phyloP scores from a whole-genome alignment of 2,888 invertebrate species.

The Pasiphila rectangulata region DNA sequence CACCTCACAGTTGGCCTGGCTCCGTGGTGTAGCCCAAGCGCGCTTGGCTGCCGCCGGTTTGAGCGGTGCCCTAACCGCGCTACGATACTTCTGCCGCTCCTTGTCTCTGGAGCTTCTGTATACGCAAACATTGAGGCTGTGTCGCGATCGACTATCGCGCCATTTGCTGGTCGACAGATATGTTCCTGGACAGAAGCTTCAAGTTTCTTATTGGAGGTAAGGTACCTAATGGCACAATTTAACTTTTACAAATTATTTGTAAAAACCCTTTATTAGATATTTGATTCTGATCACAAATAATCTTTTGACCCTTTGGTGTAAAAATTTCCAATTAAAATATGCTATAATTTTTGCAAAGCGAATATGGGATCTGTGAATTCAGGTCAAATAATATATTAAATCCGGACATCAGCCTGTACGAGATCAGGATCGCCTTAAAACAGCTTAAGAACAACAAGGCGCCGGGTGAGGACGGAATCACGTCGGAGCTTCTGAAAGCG shows the following conservation, averaged over 20 bases:
- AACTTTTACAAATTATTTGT: not conserved
- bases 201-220: conserved; percentile 97
- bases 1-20: conserved; percentile 94
- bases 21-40: conserved; percentile 96
- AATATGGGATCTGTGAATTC: too few species aligned
- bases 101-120: conserved; percentile 94
- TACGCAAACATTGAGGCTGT: conserved; percentile 92
- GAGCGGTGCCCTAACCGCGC: conserved; percentile 82
- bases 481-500: too few species aligned
- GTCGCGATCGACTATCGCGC: conserved; percentile 92
- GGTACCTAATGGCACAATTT: not conserved
- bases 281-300: too few species aligned
- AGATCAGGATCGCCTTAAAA: too few species aligned
- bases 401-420: too few species aligned
- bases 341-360: too few species aligned
- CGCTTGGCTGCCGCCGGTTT: conserved; percentile 89
- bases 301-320: too few species aligned
- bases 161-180: conserved; percentile 96
- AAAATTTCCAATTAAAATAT: too few species aligned
- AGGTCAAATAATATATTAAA: too few species aligned
- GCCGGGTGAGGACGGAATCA: too few species aligned
- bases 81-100: conserved; percentile 97
- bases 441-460: too few species aligned
- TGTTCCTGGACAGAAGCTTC: conserved; percentile 91
- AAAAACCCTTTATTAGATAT: not conserved